phyloP scores from a whole-genome alignment of 2,113 vertebrate species.

The Sarotherodon lohbergeri region DNA sequence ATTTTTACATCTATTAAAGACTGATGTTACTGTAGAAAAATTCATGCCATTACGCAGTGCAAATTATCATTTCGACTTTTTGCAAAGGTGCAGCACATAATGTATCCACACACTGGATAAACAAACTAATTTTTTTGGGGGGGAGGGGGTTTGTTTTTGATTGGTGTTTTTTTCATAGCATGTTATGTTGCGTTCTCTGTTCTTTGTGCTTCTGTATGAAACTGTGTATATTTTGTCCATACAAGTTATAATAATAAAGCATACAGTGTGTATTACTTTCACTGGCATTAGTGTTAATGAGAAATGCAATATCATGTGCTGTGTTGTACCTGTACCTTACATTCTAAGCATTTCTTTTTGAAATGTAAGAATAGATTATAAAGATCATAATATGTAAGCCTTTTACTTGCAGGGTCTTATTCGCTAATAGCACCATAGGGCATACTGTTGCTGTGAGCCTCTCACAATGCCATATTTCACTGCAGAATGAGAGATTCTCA shows the following conservation, averaged over 20 bases:
- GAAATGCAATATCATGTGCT: not conserved
- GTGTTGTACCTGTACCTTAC: not conserved
- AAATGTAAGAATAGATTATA: slow-evolving; percentile 46
- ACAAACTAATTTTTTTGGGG: not conserved
- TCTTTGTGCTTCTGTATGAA: not conserved
- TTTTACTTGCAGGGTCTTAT: slow-evolving; percentile 51
- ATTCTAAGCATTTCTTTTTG: not conserved
- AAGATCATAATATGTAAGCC: slow-evolving; percentile 36
- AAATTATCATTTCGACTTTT: not conserved
- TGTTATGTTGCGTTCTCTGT: not conserved
- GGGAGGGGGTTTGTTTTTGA: not conserved
- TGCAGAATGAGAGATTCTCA: slow-evolving; percentile 54
- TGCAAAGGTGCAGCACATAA: not conserved
- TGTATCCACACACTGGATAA: not conserved
- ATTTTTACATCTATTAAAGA: not conserved
- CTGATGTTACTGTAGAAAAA: not conserved
- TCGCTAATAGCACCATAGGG: slow-evolving; percentile 39
- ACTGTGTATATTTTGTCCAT: not conserved
- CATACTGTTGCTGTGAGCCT: slow-evolving; percentile 32
- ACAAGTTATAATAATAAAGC: not conserved
- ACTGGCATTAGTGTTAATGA: not conserved
- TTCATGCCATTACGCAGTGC: not conserved
- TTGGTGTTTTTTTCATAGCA: not conserved
- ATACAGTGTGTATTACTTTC: not conserved
- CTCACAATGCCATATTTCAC: slow-evolving; percentile 52